Evolutionary conservation across 2,113 vertebrate species (phyloP).

Genomic region (Paradoxurus hermaphroditus): DNA sequence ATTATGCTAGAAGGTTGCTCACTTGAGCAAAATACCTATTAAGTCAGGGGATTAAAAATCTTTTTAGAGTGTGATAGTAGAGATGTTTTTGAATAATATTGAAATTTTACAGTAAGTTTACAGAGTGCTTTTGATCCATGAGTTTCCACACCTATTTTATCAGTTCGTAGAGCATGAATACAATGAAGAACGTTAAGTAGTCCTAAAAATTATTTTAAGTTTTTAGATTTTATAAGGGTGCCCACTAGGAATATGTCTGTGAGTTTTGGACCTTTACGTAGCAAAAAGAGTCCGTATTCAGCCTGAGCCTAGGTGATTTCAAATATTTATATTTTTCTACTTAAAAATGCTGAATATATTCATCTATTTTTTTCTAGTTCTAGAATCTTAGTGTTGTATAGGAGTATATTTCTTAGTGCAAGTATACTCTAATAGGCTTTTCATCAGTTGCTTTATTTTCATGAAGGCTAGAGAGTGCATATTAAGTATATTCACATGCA

Average conservation of each 20-base stretch:
- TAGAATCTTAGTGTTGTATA: neutral
- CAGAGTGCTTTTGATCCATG: neutral
- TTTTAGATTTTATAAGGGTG: neutral
- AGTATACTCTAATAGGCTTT: neutral
- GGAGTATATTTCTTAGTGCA: neutral
- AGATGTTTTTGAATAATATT: constrained; percentile 10
- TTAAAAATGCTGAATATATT: constrained; percentile 3
- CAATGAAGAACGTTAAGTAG: neutral
- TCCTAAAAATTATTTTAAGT: neutral
- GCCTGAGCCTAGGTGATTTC: neutral
- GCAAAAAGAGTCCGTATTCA: neutral
- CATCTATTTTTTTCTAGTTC: constrained; percentile 5
- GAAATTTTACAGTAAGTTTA: neutral
- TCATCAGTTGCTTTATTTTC: constrained; percentile 13
- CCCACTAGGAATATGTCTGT: neutral
- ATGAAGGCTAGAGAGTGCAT: neutral
- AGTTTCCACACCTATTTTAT: neutral
- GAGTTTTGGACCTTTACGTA: neutral
- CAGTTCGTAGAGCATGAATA: constrained; percentile 10
- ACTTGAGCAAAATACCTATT: constrained; percentile 9
- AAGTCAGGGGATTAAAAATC: neutral
- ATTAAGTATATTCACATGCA: constrained; percentile 13
- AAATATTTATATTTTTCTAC: constrained; percentile 36
- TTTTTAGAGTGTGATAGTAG: neutral
- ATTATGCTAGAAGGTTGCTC: neutral